phyloP scores from a whole-genome alignment of 2,113 vertebrate species.

The Chinchilla lanigera region DNA sequence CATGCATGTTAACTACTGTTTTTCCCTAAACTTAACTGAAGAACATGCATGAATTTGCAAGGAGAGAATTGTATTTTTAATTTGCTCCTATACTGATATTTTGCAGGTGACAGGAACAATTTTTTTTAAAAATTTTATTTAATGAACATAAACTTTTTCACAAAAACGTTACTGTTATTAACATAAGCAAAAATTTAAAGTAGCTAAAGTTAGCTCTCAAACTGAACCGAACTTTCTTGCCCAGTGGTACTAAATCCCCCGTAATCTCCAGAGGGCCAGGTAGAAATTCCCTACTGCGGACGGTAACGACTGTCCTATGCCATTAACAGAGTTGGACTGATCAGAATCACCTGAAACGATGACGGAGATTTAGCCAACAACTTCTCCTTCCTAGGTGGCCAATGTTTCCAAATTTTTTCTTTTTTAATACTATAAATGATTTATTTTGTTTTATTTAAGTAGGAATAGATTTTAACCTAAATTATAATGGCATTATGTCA shows the following conservation, averaged over 20 bases:
- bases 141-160: conserved; percentile 1
- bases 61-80: background rate
- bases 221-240: background rate
- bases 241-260: background rate
- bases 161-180: background rate
- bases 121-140: background rate
- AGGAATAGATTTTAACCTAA: conserved; percentile 14
- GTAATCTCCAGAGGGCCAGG: background rate
- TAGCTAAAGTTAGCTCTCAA: conserved; percentile 2
- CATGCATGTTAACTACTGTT: conserved; percentile 14
- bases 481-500: background rate
- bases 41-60: background rate
- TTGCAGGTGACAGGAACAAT: background rate
- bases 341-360: background rate
- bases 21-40: conserved; percentile 30
- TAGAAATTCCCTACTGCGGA: background rate
- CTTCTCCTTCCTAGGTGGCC: background rate
- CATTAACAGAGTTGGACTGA: conserved; percentile 10
- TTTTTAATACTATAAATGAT: conserved; percentile 9
- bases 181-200: background rate
- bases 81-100: background rate
- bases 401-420: conserved; percentile 10
- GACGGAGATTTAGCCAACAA: conserved; percentile 9
- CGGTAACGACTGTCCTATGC: background rate
- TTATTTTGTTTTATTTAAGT: background rate